Evolutionary conservation across 2,113 vertebrate species (phyloP), one percentile per base, ranked within the genome.

Genomic region (Madoqua kirkii): DNA sequence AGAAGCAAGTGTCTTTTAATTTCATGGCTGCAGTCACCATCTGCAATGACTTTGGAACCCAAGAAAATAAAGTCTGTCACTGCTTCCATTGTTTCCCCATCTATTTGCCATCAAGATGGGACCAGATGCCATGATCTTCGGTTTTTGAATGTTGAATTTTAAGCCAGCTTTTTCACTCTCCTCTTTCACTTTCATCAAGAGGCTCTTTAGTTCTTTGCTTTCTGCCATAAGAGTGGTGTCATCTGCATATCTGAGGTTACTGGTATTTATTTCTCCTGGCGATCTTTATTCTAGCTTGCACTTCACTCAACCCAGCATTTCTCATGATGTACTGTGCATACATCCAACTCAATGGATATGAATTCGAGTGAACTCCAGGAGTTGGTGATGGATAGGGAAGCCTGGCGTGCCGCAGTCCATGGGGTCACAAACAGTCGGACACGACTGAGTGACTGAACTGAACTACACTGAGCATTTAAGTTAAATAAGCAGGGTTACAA

Each of bases 381-480:
- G 67, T 71, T 40, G 67, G 67, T 71, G 67, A 71, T 40, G 10
- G n/a, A 71, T 10, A 40, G 19, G 10, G n/a, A 71, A 23, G 10
- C 67, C 67, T 71, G 10, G 67, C 1, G 0, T 23, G 67, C 19
- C 23, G n/a, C 5, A 12, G n/a, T 71, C n/a, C n/a, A 71, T 40
- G 67, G 67, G n/a, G 67, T 71, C 1, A 0, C 67, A 6, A 36
- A 71, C 5, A 71, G n/a, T 71, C 0, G 1, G 19, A 23, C n/a
- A 71, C 1, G 9, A 71, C 67, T 71, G n/a, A 71, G n/a, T 23
- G n/a, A 57, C 23, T 57, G 57, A 57, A 71, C n/a, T 36, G 64
- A 36, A 67, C 17, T 67, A 17, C n/a, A 36, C 64, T 71, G 19
- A 36, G 67, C 10, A 12, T 40, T 36, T 71, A 71, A 71, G 4